Evolutionary conservation across 1,140 invertebrate genomes (phyloP).

Genomic region (Heliconius hewitsoni): DNA sequence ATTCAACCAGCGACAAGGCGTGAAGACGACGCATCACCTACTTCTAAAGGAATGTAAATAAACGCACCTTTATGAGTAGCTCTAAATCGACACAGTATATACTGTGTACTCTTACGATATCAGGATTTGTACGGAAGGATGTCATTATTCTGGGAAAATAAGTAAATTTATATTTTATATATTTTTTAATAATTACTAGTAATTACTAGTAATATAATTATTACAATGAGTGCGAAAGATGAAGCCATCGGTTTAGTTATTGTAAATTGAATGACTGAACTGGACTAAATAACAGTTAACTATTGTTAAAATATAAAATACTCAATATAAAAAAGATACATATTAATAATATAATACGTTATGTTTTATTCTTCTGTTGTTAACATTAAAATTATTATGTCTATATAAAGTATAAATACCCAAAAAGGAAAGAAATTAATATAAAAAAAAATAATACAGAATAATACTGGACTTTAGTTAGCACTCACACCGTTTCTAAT

Average conservation of each 20-base stretch:
- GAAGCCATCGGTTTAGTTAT: no score
- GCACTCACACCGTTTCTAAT: conserved; percentile 51
- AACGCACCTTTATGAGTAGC: conserved; percentile 63
- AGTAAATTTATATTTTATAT: no score
- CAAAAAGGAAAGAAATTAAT: no score
- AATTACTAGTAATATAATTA: no score
- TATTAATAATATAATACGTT: no score
- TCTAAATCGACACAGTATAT: conserved; percentile 56
- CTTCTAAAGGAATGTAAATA: conserved; percentile 69
- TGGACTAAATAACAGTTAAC: no score
- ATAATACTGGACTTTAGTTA: conserved; percentile 27
- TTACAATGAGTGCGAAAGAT: no score
- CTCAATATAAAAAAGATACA: no score
- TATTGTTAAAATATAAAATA: no score
- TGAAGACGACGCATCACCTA: conserved; percentile 64
- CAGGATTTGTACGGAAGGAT: conserved; percentile 38
- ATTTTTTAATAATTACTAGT: no score
- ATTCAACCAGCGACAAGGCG: conserved; percentile 54
- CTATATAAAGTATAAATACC: no score
- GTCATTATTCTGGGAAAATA: conserved; percentile 33
- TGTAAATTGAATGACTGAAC: no score
- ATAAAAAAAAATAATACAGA: conserved; percentile 25
- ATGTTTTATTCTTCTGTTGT: neutral
- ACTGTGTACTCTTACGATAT: conserved; percentile 29
- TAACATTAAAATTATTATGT: neutral